Base-by-base conservation (phyloP, 2,888 invertebrate genomes). In the Cephus sareptanus region DNA sequence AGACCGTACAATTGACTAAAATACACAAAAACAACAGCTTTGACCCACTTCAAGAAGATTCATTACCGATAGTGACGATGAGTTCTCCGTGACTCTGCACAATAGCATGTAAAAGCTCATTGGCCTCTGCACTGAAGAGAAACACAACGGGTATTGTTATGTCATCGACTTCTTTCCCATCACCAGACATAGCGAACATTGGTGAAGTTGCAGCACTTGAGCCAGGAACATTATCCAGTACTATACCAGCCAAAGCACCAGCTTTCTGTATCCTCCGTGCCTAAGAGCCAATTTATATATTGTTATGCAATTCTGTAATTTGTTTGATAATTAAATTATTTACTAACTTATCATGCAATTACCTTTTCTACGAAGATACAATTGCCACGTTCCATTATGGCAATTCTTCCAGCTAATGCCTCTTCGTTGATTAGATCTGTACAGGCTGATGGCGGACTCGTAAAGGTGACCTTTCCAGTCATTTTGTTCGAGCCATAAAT, bases 131-230 rank as follows among this genome's bases (percentile, higher is more conserved):
- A 11, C 94, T 94, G 90, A 97, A 98, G 77, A 98, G 93, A 90
- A 98, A 98, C 12, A 98, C 96, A n/a, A 97, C 94, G 0, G 98
- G 98, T 88, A 98, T 98, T 82, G 92, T 94, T 11, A 98, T 96
- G 90, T 98, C 97, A 83, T 96, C 95, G 3, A 93, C 94, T 69
- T 87, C 88, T 76, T 88, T 89, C 0, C 97, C 98, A 92, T 99
- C 98, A 1, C 98, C 98, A 0, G 98, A 98, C 99, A 99, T 99
- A 6, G 98, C 98, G 92, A 99, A 99, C 92, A 98, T 94, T 0
- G 97, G 95, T 2, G 96, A 95, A 76, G 93, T 94, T 40, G 94
- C 94, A 73, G 95, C 94, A 77, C 96, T 95, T 68, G 96, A 95
- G 37, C 94, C 96, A 6, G 94, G 93, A 15, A 95, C 94, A 91